Base-by-base conservation (phyloP, 30 jellyfish, hydroid and myxozoan species). In the Aurelia sp. region DNA sequence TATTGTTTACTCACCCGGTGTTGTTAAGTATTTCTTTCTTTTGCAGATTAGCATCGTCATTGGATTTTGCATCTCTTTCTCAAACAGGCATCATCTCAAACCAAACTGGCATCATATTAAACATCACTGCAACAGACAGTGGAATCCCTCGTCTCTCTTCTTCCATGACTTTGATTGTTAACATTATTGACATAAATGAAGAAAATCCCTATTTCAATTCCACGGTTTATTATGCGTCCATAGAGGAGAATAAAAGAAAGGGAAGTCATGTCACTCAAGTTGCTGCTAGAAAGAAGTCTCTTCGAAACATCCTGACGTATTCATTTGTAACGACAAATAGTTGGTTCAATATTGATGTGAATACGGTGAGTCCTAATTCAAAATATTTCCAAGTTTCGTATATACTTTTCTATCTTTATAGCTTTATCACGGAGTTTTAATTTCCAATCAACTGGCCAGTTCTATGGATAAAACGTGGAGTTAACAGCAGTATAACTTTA, bases 201-300 rank as follows among this genome's bases (percentile, higher is more conserved):
- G 86, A 86, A 76, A 86, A 86, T 72, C 96, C 96, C 13, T 40
- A 41, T 44, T 86, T 86, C 74, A 68, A 75, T 76, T 67, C 96
- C 0, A 64, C 82, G 11, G 27, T 76, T 2, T 86, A 19, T 79
- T 6, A 30, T 74, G 86, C 73, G 30, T 19, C 58, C 8, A 55
- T 86, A 15, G 35, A 22, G 27, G 96, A 86, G 57, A 86, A 86
- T 41, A 20, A 40, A 2, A 48, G 78, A 17, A 44, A n/a, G 2
- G 90, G 90, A 35, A 58, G 72, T 16, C 21, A 24, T n/a, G 86
- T 75, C 12, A 8, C 38, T 12, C 67, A 86, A 41, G 70, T 86
- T 4, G 50, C 15, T 27, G 96, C 96, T 5, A 72, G 63, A 18
- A 86, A 86, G 80, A 86, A 27, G 2, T 86, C 90, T 59, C 18